Conservation (phyloP, 2,888 invertebrate genomes). For the Holacanthella duospinosa region DNA sequence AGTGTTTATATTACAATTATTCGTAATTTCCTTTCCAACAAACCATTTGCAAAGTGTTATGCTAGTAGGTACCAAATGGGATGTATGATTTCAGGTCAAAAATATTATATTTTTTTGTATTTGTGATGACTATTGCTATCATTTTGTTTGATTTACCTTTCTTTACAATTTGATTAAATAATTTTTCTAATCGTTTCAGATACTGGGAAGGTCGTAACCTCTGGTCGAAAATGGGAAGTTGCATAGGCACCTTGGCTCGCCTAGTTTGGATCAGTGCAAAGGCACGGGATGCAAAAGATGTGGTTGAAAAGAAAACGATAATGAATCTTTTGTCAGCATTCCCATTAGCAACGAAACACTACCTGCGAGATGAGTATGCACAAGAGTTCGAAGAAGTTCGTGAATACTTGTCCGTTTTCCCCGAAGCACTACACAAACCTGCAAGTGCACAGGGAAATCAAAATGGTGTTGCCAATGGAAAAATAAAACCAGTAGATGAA, state of each 20-base stretch:
- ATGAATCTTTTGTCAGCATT: background rate
- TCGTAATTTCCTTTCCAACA: too few species aligned
- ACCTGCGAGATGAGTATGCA: background rate
- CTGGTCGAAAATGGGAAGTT: background rate
- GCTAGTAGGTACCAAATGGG: too few species aligned
- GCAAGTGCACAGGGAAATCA: background rate
- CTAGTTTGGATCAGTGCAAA: slow-evolving; percentile 1
- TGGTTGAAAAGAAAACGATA: background rate
- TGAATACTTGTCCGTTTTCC: background rate
- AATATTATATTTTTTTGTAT: too few species aligned
- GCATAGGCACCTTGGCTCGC: background rate
- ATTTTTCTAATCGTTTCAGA: too few species aligned
- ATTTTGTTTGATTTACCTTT: too few species aligned
- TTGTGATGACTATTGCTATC: too few species aligned
- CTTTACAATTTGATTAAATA: too few species aligned
- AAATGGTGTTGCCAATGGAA: background rate
- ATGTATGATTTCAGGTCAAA: too few species aligned
- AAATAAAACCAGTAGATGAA: background rate
- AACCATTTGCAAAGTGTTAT: too few species aligned
- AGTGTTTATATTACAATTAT: too few species aligned
- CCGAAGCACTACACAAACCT: background rate
- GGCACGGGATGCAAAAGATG: background rate
- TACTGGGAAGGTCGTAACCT: background rate
- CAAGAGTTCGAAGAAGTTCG: background rate
- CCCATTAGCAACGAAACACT: background rate